phyloP scores from a whole-genome alignment of 1,140 invertebrate species.

The Zaprionus camerounensis region DNA sequence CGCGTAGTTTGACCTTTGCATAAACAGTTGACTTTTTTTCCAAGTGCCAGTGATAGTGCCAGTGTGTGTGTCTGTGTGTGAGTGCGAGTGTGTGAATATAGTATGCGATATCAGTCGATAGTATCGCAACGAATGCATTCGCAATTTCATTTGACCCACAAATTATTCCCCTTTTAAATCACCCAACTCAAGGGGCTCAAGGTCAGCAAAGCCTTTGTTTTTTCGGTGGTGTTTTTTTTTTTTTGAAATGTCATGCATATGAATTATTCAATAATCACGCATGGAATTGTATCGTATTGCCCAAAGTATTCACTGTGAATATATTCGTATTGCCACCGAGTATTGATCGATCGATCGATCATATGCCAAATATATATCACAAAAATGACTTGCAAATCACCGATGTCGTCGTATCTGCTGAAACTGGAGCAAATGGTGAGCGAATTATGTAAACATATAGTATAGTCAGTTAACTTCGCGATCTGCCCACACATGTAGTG shows the following conservation, averaged over 20 bases:
- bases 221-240: conserved; percentile 2
- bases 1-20: conserved; percentile 7
- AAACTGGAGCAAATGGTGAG: conserved; percentile 74
- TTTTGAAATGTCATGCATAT: conserved; percentile 31
- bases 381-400: conserved; percentile 54
- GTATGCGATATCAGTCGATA: neutral
- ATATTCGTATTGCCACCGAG: neutral
- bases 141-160: conserved; percentile 23
- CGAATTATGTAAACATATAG: neutral
- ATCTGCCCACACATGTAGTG: conserved; percentile 9
- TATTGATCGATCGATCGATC: neutral
- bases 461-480: neutral
- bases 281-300: conserved; percentile 9
- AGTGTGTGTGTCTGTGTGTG: neutral
- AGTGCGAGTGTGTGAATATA: neutral
- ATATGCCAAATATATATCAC: neutral
- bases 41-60: neutral
- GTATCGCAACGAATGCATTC: conserved; percentile 19
- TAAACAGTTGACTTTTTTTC: neutral
- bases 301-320: conserved; percentile 5
- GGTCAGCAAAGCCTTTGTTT: conserved; percentile 20
- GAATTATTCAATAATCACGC: conserved; percentile 21
- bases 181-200: conserved; percentile 17
- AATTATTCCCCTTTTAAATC: conserved; percentile 16
- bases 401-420: conserved; percentile 56